Conservation (phyloP, 2,113 vertebrate species). For the Hymenochirus boettgeri region DNA sequence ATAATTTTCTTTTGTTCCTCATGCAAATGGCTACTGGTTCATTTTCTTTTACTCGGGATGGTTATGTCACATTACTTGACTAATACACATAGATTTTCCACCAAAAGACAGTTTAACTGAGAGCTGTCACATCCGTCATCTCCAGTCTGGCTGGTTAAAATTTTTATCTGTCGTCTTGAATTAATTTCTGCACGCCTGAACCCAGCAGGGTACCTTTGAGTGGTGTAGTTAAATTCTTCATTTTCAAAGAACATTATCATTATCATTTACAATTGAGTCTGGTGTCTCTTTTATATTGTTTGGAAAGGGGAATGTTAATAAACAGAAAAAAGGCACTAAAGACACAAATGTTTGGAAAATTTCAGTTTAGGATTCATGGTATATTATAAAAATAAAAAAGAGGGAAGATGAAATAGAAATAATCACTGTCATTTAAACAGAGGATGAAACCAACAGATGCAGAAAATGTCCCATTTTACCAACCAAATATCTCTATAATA, state of each 20-base stretch:
- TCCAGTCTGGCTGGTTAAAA: constrained; percentile 70
- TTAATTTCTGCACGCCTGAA: constrained; percentile 77
- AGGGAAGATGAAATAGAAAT: neutral
- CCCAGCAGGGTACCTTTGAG: constrained; percentile 73
- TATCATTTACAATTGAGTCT: constrained; percentile 53
- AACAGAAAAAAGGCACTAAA: constrained; percentile 41
- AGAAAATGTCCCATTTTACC: too few relatives aligned
- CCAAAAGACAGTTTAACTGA: constrained; percentile 78
- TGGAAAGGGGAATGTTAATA: constrained; percentile 59
- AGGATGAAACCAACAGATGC: too few relatives aligned
- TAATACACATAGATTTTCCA: constrained; percentile 71
- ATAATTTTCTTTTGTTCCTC: constrained; percentile 68
- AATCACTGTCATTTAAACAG: neutral
- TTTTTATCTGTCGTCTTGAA: constrained; percentile 77
- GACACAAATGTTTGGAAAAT: neutral
- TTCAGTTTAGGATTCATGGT: neutral
- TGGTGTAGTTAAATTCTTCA: constrained; percentile 68
- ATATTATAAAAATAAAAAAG: neutral
- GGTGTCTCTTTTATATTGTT: constrained; percentile 47
- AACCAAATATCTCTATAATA: too few relatives aligned
- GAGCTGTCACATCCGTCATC: constrained; percentile 77
- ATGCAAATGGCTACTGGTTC: constrained; percentile 69
- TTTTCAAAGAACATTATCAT: constrained; percentile 57
- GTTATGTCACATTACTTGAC: constrained; percentile 73
- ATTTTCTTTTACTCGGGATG: constrained; percentile 61